Evolutionary conservation across 2,113 vertebrate species (phyloP).

Genomic region (Strix aluco): DNA sequence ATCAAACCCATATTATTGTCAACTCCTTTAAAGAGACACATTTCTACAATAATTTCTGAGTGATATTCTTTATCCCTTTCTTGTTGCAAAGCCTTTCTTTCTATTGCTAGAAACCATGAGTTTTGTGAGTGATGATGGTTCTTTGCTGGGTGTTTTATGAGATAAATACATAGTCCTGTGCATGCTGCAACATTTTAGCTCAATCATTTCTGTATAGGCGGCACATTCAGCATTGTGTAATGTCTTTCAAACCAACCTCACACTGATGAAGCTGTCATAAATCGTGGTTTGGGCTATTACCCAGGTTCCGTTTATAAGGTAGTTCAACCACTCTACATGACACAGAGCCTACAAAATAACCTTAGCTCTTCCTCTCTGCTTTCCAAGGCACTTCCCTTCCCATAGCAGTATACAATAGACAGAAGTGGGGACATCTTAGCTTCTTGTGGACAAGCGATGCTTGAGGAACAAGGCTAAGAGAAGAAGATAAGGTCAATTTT

Average conservation of each 20-base stretch:
- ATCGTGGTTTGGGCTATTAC: not conserved
- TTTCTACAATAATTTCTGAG: not conserved
- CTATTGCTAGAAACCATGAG: not conserved
- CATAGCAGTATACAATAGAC: not conserved
- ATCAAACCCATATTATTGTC: slow-evolving; percentile 29
- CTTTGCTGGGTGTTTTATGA: slow-evolving; percentile 1
- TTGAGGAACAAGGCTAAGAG: not conserved
- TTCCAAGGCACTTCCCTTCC: not conserved
- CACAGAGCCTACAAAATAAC: not conserved
- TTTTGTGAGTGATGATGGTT: not conserved
- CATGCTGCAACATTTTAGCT: not conserved
- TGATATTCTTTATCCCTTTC: not conserved
- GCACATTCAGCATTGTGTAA: not conserved
- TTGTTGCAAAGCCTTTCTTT: not conserved
- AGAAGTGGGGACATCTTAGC: not conserved
- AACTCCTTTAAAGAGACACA: not conserved
- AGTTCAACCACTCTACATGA: not conserved
- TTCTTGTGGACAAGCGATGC: not conserved
- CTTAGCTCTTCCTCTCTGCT: not conserved
- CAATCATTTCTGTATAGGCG: not conserved
- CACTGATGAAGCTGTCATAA: not conserved
- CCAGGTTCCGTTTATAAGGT: not conserved
- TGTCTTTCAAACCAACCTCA: not conserved
- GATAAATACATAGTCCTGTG: not conserved
- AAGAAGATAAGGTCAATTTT: not conserved